Evolutionary conservation across 2,888 invertebrate genomes (phyloP), one percentile per base, ranked within the genome.

Genomic region (Agrypnus murinus): DNA sequence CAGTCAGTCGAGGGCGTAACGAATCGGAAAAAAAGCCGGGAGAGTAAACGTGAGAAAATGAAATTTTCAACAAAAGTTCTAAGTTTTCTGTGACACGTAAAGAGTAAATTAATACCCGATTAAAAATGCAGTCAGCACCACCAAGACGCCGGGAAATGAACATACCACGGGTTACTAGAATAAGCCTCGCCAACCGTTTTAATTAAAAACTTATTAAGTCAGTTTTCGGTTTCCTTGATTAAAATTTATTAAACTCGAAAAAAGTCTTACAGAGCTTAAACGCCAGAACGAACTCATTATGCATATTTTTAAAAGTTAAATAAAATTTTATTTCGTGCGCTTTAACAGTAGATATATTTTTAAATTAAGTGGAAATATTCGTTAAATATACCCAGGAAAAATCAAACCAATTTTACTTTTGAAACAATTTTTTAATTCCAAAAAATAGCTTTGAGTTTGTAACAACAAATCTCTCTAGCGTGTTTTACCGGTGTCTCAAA

Each of bases 201-300:
- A 78, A 78, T 78, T 78, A 78, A 78, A 77, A 77, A 76, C 76
- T 78, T 77, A 78, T 78, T 77, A 77, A 78, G 77, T 75, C 77
- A 74, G 75, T 77, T 77, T 77, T 78, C 77, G 76, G 74, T 75
- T 75, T 73, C 71, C 74, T 71, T 75, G 76, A 77, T 74, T 75
- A 75, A 77, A 78, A 78, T 77, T 78, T 77, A 77, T 77, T 77
- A 75, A 75, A 67, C 66, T 74, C 58, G 69, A 73, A 73, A 58
- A 74, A 75, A 72, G 70, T 65, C 65, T 70, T 59, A 53, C 55
- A 58, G 59, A 70, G 73, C 70, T 75, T 74, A 74, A 75, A 74
- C 59, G 67, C 69, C 71, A 63, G 68, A 71, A 73, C 63, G 60
- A 71, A 69, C 66, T 69, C 70, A 59, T 74, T 71, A 72, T 71